Percentiles rank a stretch among this genome's conserved stretches.
phyloP scores from a whole-genome alignment of 1,140 invertebrate genomes.

The Caenorhabditis remanei region DNA sequence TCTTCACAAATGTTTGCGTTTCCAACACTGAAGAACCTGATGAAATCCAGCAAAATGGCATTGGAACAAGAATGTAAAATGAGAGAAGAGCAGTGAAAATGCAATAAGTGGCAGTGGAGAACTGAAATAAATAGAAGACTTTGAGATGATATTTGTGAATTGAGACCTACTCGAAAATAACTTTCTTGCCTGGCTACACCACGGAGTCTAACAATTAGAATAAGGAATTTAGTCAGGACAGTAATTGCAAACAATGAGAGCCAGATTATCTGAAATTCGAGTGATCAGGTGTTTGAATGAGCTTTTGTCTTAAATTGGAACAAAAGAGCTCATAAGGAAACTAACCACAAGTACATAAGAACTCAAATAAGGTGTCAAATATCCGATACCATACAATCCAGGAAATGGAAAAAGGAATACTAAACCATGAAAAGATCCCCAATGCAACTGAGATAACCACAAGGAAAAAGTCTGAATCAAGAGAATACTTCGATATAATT shows the following conservation, averaged over 20 bases:
- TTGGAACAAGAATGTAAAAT: not conserved
- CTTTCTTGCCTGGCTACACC: not conserved
- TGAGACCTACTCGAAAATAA: not conserved
- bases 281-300: too few relatives aligned
- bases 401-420: constrained; percentile 2
- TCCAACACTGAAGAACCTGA: not conserved
- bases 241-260: not conserved
- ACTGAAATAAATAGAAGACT: too few relatives aligned
- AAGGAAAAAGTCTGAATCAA: not conserved
- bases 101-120: not conserved
- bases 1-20: not conserved
- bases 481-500: not conserved
- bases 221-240: not conserved
- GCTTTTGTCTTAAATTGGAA: too few relatives aligned
- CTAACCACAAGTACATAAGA: constrained; percentile 22
- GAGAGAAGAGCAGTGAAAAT: not conserved
- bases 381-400: constrained; percentile 13
- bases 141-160: not conserved
- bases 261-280: not conserved
- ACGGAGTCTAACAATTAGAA: not conserved
- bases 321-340: too few relatives aligned
- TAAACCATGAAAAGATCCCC: not conserved
- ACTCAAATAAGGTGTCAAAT: not conserved
- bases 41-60: constrained; percentile 21
- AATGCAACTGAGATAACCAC: not conserved